phyloP scores from a whole-genome alignment of 53 echinoderm and acorn worm species.

The Arbacia lixula region DNA sequence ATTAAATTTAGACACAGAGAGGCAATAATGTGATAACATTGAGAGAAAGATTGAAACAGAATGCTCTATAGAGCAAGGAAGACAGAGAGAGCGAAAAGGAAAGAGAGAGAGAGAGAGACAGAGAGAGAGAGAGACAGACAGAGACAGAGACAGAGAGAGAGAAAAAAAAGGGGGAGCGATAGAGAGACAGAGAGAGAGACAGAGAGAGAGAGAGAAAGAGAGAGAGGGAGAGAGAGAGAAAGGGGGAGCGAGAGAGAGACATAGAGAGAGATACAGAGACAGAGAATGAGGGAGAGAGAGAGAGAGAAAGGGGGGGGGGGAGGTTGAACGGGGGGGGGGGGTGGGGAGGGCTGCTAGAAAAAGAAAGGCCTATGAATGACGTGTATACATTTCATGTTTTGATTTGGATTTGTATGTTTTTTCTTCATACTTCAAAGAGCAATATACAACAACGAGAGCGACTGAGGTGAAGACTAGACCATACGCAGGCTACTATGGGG shows the following conservation, averaged over 20 bases:
- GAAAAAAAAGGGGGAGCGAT: background rate
- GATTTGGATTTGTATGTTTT: too few species aligned
- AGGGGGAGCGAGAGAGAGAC: background rate
- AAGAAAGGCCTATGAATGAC: too few species aligned
- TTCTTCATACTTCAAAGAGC: too few species aligned
- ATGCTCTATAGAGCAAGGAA: too few species aligned
- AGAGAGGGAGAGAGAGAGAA: background rate
- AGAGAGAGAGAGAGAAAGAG: background rate
- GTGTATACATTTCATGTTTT: too few species aligned
- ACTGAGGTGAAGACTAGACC: constrained; percentile 15
- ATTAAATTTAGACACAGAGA: background rate
- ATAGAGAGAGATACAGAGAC: background rate
- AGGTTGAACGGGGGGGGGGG: background rate
- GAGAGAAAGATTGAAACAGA: background rate
- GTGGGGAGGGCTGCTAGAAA: background rate
- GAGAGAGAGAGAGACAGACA: background rate
- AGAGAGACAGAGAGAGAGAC: background rate
- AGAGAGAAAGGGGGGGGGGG: background rate
- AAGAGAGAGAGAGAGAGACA: too few species aligned
- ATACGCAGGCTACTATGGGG: constrained; percentile 31
- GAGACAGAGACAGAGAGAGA: background rate
- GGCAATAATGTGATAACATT: too few species aligned
- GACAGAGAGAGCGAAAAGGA: background rate
- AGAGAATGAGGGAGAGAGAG: background rate
- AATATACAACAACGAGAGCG: background rate